Evolutionary conservation across 1,140 invertebrate species (phyloP), one percentile per base, ranked within the genome.

Genomic region (Pteromalus puparum): DNA sequence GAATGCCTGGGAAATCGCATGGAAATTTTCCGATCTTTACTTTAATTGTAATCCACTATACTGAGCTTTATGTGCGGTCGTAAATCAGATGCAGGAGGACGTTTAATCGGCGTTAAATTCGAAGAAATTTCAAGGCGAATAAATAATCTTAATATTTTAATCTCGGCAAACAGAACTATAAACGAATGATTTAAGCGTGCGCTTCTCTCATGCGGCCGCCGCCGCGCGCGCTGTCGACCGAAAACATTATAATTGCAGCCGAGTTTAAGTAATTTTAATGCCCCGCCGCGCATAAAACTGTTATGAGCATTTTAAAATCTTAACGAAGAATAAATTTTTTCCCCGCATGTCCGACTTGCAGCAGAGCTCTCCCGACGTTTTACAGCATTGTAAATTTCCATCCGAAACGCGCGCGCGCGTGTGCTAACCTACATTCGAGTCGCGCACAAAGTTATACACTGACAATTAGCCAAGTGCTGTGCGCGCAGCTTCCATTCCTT

Each of bases 281-380:
- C 74, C 68, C 73, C 9, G 68, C 26, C 68, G 21, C 4, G 65
- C 82, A 72, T 84, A 79, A 79, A 84, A 84, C 30, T 73, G 83
- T 84, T 84, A 84, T 74, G 76, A 84, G 76, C 83, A 61, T 74
- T 84, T 84, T 61, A 67, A 80, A 80, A 42, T 84, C 68, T 80
- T 80, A 83, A 83, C 83, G 76, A 84, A 79, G 83, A 46, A 84
- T 84, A 74, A 79, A 80, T 80, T 79, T 83, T 83, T 82, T 67
- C 28, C 24, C 18, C 61, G 28, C 53, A 30, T 38, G 46, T 21
- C 72, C 70, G 7, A 7, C 81, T 38, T 6, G 24, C n/a, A n/a
- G 21, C n/a, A n/a, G n/a, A n/a, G n/a, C 13, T 77, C 53, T 4
- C 24, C 24, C 15, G 73, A 76, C 72, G 73, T 76, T 84, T 83